Evolutionary conservation across 2,797 vertebrate species (phyloP), one percentile per base, ranked within the genome.

Genomic region (Garrulus glandarius): DNA sequence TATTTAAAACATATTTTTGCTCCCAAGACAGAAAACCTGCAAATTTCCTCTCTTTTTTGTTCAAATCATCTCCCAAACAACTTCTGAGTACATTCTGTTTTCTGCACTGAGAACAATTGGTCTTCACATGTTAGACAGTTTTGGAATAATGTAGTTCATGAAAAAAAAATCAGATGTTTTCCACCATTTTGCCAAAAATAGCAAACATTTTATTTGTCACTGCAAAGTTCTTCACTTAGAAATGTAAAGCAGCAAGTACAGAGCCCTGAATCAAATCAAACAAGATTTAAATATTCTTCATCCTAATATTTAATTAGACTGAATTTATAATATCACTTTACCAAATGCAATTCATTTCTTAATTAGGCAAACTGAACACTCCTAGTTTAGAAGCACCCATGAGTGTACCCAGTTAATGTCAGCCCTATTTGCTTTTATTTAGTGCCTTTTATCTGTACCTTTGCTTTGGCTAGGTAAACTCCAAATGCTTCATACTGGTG

Each of bases 381-480:
- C 44, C 34, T 70, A 70, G 17, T 78, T 70, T 56, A 55, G 46
- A 94, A 87, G 46, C 5, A 65, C 41, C 61, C 43, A 29, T 19
- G 44, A 92, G 44, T 22, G 20, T 56, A 81, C 22, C 29, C 18
- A 26, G 50, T 59, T 92, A 90, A 87, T 90, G 76, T 78, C 57
- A 89, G 43, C 36, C 59, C 32, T 84, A 13, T 84, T 92, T 92
- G 69, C 55, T 89, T 92, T 94, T 81, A 65, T 93, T 94, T 92
- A 85, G 47, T 57, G n/a, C 53, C 60, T 87, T 95, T 94, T 76
- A 72, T 88, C 63, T 30, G 11, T 74, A 87, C 46, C 26, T 89
- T 87, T 95, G 37, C 71, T 87, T 78, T 53, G 44, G 57, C 26
- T 92, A 88, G 50, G 88, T 92, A 88, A 96, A 95, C 64, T 86